These are phyloP conservation scores for Heteronetta atricapilla DNA, from an alignment of 2,113 vertebrate species.

Conservation along the genomic window DNA sequence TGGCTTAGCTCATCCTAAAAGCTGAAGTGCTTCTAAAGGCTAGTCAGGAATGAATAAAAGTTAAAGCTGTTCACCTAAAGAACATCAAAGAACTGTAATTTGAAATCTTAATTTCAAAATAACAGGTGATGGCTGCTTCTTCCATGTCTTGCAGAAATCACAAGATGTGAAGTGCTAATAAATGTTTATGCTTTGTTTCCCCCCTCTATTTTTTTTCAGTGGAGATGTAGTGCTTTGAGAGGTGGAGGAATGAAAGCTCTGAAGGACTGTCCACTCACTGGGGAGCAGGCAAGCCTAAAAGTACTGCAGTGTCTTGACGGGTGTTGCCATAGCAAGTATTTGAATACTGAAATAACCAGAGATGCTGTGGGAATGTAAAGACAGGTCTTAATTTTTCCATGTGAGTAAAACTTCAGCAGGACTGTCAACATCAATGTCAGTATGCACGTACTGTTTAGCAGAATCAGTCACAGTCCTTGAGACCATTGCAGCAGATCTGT, in stretches of 20 bases:
- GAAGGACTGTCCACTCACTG: background rate
- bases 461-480: background rate
- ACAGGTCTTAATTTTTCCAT: background rate
- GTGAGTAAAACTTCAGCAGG: background rate
- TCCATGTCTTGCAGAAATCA: background rate
- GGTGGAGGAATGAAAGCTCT: background rate
- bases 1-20: slow-evolving; percentile 18
- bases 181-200: background rate
- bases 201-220: fast-evolving
- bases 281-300: background rate
- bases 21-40: background rate
- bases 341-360: background rate
- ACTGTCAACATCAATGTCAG: background rate
- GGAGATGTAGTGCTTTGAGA: background rate
- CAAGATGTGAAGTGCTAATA: background rate
- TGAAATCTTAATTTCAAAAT: background rate
- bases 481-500: background rate
- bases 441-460: background rate
- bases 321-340: background rate
- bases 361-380: background rate
- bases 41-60: background rate
- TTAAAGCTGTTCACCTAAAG: background rate
- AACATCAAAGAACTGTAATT: background rate
- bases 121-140: background rate
- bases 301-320: background rate